Base-by-base conservation (phyloP, 2,797 vertebrate species). In the Chelidonichthys spinosus region DNA sequence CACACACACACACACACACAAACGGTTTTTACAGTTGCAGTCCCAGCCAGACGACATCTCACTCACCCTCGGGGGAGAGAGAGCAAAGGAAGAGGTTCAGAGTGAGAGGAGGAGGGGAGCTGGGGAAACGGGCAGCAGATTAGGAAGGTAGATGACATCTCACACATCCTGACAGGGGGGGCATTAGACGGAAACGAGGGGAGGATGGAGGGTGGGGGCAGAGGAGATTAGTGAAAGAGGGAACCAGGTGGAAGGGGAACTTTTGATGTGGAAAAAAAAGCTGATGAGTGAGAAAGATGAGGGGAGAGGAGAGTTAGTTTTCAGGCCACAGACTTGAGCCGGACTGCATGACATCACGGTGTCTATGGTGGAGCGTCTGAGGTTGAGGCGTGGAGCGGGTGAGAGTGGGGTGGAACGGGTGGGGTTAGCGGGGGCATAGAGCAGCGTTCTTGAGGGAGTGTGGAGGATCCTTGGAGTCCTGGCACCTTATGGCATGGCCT, bases 401-500 rank as follows among this genome's bases (percentile, higher is more conserved):
- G 58, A 78, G 33, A 42, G 50, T 2, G 52, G 79, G 84, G 61
- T 52, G 49, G 60, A 56, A 58, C 25, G 76, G 72, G 71, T 69
- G 82, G 82, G 78, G 87, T 85, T 68, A 80, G 79, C 17, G n/a
- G 84, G 85, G 85, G 83, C 94, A 93, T 84, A 92, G 93, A 77
- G 74, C 62, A 89, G 92, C 90, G 94, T 94, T 95, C 94, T 94
- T 92, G 84, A 82, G 93, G 93, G 93, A 92, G 80, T 40, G 72
- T 25, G 43, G 79, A 88, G 91, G 91, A 85, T 93, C 90, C 92
- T 93, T 80, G 86, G 92, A 93, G 92, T 87, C 90, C 86, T 82
- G 88, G 87, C 89, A 92, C 92, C 93, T 94, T 92, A 93, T 94
- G 93, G 92, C 92, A 93, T 93, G 92, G 93, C 93, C 93, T 93